Percentiles rank a stretch among this genome's conserved stretches.
Evolutionary conservation across 2,113 vertebrate species (phyloP).

Genomic region (Canis aureus): DNA sequence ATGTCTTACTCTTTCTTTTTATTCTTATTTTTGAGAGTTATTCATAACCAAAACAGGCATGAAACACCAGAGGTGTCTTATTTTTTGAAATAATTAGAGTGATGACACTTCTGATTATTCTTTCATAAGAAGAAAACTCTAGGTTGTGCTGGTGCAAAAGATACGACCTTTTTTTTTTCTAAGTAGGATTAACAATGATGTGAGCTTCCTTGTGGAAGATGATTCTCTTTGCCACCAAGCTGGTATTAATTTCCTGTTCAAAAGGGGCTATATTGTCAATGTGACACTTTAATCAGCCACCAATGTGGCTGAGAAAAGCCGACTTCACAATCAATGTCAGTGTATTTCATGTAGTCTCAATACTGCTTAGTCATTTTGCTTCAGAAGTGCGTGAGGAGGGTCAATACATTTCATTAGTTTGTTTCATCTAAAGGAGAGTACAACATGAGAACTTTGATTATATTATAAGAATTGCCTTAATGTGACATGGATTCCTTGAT

Average conservation of each 20-base stretch:
- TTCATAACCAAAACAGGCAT: slow-evolving; percentile 73
- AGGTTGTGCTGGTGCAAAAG: slow-evolving; percentile 1
- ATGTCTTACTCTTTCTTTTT: neutral
- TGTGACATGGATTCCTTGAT: slow-evolving; percentile 86
- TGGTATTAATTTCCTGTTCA: slow-evolving; percentile 90
- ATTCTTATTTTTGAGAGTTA: slow-evolving; percentile 52
- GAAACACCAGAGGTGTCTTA: slow-evolving; percentile 50
- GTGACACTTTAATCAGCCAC: slow-evolving; percentile 90
- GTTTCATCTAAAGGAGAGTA: slow-evolving; percentile 88
- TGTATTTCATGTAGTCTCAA: slow-evolving; percentile 85
- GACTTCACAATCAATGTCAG: slow-evolving; percentile 89
- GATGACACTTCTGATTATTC: slow-evolving; percentile 76
- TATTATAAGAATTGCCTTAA: slow-evolving; percentile 87
- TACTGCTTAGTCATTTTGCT: slow-evolving; percentile 85
- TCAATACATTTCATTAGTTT: slow-evolving; percentile 91
- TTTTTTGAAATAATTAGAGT: slow-evolving; percentile 11
- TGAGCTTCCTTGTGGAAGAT: slow-evolving; percentile 75
- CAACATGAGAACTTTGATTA: slow-evolving; percentile 88
- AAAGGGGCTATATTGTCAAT: slow-evolving; percentile 87
- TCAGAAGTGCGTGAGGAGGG: slow-evolving; percentile 85
- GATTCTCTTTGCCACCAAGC: slow-evolving; percentile 83
- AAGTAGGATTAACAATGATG: slow-evolving; percentile 75
- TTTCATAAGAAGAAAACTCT: slow-evolving; percentile 66
- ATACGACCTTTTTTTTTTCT: slow-evolving; percentile 66
- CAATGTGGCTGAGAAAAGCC: slow-evolving; percentile 85